Evolutionary conservation across 2,113 vertebrate species (phyloP), one percentile per base, ranked within the genome.

Genomic region (Peucedramus taeniatus): DNA sequence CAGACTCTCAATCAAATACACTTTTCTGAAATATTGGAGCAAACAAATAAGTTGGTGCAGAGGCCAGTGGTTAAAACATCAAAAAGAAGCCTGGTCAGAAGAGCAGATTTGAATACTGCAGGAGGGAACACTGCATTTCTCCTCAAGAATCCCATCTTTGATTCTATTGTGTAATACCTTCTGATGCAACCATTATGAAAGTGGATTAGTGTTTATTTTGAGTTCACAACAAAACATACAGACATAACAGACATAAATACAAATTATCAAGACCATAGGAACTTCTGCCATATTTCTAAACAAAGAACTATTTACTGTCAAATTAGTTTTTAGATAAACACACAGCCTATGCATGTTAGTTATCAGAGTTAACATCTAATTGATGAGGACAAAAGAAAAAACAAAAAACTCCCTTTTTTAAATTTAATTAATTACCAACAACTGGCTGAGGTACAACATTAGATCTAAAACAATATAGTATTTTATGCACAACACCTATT

Each of bases 71-170:
- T 39, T 59, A 83, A 87, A 13, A 82, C 7, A 82, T 10, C 56
- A 88, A 47, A 82, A 63, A 89, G n/a, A n/a, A 95, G 60, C 51
- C 15, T 90, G 61, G 50, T 50, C 70, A 75, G 37, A 21, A 85
- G 28, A 93, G 30, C 19, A 59, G 40, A 88, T 76, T 47, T 61
- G 79, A 94, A 26, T 65, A 74, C 44, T 90, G 81, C 1, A 1
- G 10, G 30, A 45, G 28, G 23, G 27, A 63, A 71, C 42, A 75
- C 8, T 11, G 16, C 7, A 39, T 44, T 66, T 87, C 44, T 42
- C 39, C 47, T 27, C 23, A 50, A 70, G 59, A 72, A 84, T 45
- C 9, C 37, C n/a, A 61, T 26, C 47, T 78, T 70, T 4, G 5
- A 87, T 86, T 81, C 87, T 64, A 51, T 44, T 83, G 51, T 1